Evolutionary conservation across 2,888 invertebrate genomes (phyloP).

Genomic region (Amphimallon solstitiale): DNA sequence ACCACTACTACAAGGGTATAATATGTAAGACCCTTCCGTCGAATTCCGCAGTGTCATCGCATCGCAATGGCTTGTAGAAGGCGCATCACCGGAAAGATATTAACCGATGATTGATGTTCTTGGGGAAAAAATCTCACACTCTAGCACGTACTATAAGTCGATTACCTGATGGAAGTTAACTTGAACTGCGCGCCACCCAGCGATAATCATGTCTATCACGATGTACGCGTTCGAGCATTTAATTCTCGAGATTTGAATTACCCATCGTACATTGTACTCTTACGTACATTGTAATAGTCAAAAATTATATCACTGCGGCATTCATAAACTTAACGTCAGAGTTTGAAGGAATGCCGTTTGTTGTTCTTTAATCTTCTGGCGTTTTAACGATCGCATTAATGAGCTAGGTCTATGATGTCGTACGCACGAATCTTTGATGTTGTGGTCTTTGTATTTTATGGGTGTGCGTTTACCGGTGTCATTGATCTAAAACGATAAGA

Average conservation of each 20-base stretch:
- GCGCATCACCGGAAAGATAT: constrained; percentile 31
- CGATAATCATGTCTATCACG: constrained; percentile 18
- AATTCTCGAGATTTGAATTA: constrained; percentile 1
- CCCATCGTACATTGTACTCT: not conserved
- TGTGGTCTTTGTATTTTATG: constrained; percentile 7
- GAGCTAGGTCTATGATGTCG: constrained; percentile 6
- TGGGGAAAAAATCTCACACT: constrained; percentile 25
- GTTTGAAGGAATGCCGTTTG: not conserved
- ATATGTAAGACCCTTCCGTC: not conserved
- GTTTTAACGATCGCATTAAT: constrained; percentile 20
- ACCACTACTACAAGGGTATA: not conserved
- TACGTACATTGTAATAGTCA: too few species aligned
- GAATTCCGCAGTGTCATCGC: constrained; percentile 24
- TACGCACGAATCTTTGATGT: constrained; percentile 15
- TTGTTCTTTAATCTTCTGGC: constrained; percentile 7
- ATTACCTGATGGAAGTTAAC: constrained; percentile 22
- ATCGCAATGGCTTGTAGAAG: constrained; percentile 19
- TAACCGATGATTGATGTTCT: constrained; percentile 26
- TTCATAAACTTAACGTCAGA: not conserved
- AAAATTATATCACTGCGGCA: not conserved
- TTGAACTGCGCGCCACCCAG: constrained; percentile 13
- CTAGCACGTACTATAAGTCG: constrained; percentile 23
- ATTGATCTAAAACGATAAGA: constrained; percentile 25
- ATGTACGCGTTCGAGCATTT: constrained; percentile 2
- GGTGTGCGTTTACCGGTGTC: constrained; percentile 21